Conservation (phyloP, 2,797 vertebrate species). For the Strix occidentalis region DNA sequence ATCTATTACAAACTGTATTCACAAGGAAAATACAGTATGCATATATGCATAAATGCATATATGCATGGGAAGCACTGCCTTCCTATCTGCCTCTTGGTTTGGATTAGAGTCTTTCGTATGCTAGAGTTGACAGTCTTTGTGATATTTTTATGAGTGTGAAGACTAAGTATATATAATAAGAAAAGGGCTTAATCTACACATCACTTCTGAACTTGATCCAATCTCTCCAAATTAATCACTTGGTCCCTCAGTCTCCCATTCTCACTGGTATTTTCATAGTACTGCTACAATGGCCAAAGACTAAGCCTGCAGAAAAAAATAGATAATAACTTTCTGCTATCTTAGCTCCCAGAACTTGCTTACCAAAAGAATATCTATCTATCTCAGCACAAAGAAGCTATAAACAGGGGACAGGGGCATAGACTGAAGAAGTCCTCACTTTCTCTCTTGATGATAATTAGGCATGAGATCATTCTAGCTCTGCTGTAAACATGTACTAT, state of each 20-base stretch:
- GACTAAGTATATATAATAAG: neutral
- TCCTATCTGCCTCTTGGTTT: neutral
- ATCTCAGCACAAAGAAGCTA: neutral
- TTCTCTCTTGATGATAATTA: neutral
- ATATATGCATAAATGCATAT: neutral
- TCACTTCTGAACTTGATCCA: neutral
- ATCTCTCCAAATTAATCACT: neutral
- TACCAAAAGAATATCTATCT: neutral
- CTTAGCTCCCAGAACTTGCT: neutral
- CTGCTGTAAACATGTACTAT: neutral
- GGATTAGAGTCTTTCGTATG: neutral
- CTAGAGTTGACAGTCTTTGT: neutral
- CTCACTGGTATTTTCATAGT: neutral
- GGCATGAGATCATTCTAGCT: neutral
- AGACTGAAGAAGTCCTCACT: neutral
- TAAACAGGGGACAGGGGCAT: neutral
- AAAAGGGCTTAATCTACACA: neutral
- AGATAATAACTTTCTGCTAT: neutral
- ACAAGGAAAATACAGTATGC: neutral
- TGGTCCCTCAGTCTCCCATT: neutral
- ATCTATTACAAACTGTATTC: neutral
- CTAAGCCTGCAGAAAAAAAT: neutral
- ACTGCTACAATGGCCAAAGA: neutral
- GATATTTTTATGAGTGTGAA: neutral
- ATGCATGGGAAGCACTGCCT: neutral